Conservation (phyloP, 2,797 vertebrate species). For the Tenualosa ilisha region DNA sequence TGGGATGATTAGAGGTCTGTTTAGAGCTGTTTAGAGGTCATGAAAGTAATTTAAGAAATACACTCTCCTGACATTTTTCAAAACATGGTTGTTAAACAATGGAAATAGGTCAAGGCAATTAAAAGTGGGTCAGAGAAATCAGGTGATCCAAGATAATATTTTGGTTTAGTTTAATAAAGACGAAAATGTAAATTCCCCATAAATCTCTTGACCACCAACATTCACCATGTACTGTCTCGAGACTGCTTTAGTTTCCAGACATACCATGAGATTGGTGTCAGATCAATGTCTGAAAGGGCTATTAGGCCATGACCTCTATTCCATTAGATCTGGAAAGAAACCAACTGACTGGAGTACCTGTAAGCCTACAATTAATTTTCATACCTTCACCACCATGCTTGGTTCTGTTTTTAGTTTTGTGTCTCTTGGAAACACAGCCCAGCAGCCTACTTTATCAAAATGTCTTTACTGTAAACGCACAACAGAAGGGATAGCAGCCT, state of each 20-base stretch:
- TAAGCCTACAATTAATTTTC: not conserved
- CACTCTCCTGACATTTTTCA: not conserved
- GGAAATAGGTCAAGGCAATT: not conserved
- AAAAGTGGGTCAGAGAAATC: slow-evolving; percentile 3
- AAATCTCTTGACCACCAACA: not conserved
- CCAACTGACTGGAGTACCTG: not conserved
- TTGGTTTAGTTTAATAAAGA: not conserved
- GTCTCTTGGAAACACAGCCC: not conserved
- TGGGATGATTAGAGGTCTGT: not conserved
- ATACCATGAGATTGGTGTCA: not conserved
- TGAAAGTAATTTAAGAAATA: not conserved
- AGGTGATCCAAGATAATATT: slow-evolving; percentile 15
- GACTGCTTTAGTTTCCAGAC: not conserved
- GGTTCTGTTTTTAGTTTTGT: not conserved
- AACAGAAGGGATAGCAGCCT: not conserved
- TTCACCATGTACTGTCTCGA: not conserved
- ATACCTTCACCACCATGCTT: not conserved
- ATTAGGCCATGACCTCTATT: not conserved
- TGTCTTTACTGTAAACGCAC: not conserved
- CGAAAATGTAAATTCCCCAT: not conserved
- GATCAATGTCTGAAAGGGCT: slow-evolving; percentile 2
- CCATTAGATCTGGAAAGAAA: not conserved
- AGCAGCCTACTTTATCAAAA: not conserved
- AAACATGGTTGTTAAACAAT: not conserved
- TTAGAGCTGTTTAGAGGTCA: not conserved